A percentile compares a stretch with the other conserved stretches of the same genome.
Evolutionary conservation across 2,113 vertebrate genomes (phyloP).

Genomic region (Stictonetta naevosa): DNA sequence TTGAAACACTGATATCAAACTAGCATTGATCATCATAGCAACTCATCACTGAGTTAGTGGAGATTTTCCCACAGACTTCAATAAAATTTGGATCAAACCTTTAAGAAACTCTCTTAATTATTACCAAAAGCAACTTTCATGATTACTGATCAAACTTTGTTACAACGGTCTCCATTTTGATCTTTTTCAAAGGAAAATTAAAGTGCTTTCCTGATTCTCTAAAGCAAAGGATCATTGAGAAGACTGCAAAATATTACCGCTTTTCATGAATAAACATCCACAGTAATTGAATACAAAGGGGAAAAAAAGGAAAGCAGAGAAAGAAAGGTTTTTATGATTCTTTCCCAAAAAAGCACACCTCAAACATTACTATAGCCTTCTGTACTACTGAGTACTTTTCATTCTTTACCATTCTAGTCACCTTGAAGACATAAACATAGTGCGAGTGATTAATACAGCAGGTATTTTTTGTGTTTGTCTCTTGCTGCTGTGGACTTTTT

Average conservation of each 20-base stretch:
- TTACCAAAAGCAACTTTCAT: not conserved
- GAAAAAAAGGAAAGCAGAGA: not conserved
- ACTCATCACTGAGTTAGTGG: not conserved
- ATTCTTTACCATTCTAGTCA: not conserved
- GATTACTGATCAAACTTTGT: not conserved
- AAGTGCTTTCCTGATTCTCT: not conserved
- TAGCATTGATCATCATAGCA: not conserved
- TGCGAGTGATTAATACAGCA: not conserved
- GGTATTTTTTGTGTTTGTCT: not conserved
- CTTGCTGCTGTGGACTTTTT: not conserved
- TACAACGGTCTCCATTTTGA: not conserved
- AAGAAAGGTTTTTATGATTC: not conserved
- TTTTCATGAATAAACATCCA: slow-evolving; percentile 39
- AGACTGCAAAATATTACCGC: not conserved
- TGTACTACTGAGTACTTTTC: not conserved
- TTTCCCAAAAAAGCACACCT: not conserved
- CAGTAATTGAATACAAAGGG: slow-evolving; percentile 7
- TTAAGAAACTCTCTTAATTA: not conserved
- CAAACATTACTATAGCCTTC: not conserved
- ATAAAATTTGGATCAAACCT: not conserved
- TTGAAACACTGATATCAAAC: not conserved
- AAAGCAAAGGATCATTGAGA: not conserved
- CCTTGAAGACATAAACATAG: not conserved
- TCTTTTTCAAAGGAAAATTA: not conserved
- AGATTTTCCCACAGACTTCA: not conserved